Conservation (phyloP, 2,888 invertebrate genomes). For the Gymnosoma rotundatum region DNA sequence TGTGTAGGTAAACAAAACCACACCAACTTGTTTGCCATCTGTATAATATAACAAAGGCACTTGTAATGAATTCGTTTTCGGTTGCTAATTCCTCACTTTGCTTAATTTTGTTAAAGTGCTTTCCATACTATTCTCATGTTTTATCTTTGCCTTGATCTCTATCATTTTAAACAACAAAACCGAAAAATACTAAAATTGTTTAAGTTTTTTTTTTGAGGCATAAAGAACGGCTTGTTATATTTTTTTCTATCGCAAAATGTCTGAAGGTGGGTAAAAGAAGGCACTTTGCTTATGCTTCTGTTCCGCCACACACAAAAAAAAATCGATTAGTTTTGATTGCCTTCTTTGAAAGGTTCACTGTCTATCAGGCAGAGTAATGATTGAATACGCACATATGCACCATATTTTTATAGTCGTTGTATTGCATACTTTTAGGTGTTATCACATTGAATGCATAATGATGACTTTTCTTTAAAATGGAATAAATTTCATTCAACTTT, state of each 20-base stretch:
- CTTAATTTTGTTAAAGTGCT: no score
- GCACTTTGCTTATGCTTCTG: not conserved
- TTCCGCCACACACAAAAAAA: constrained; percentile 43
- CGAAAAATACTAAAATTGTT: not conserved
- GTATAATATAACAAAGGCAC: no score
- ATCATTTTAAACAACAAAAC: constrained; percentile 7
- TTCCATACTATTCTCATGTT: no score
- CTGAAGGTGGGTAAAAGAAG: not conserved
- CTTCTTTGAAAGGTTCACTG: constrained; percentile 43
- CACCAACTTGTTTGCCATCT: no score
- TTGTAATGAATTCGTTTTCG: no score
- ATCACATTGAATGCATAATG: not conserved
- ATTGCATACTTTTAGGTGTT: constrained; percentile 53
- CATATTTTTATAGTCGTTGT: not conserved
- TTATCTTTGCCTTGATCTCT: not conserved
- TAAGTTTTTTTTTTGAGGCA: no score
- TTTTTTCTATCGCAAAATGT: not conserved
- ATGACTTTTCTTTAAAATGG: not conserved
- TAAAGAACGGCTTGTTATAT: not conserved
- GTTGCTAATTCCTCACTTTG: no score
- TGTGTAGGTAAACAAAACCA: no score
- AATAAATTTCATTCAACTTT: not conserved
- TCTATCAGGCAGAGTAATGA: constrained; percentile 13
- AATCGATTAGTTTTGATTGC: constrained; percentile 60
- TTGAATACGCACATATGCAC: not conserved